phyloP scores from a whole-genome alignment of 2,797 vertebrate genomes.

The Rhabdophis nuchalis region DNA sequence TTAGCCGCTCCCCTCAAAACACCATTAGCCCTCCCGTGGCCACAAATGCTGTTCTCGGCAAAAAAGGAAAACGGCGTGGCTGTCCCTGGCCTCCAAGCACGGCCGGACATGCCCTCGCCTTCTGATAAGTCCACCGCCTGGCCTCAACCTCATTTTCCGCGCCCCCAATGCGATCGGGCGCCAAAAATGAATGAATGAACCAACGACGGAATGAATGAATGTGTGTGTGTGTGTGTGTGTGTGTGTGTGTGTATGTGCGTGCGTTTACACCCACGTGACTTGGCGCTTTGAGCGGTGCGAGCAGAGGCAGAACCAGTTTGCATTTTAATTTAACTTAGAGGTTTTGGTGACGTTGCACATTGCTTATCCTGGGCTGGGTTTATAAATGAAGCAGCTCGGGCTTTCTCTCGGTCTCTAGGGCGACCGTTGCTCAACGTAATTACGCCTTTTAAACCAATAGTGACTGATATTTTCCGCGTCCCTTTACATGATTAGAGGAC shows the following conservation, averaged over 20 bases:
- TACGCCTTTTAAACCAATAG: background rate
- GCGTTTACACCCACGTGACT: background rate
- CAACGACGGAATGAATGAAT: background rate
- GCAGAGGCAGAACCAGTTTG: background rate
- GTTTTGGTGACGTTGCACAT: background rate
- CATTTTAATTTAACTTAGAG: background rate
- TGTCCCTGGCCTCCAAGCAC: background rate
- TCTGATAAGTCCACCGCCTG: background rate
- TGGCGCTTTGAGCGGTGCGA: background rate
- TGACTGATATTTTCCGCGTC: background rate
- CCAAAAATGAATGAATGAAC: background rate
- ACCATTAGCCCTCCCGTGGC: background rate
- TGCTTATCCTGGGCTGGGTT: background rate
- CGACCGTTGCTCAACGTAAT: background rate
- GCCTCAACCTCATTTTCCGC: background rate
- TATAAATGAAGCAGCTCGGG: background rate
- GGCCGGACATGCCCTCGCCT: background rate
- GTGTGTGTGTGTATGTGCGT: too few relatives aligned
- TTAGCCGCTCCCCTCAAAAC: background rate
- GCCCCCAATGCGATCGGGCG: background rate
- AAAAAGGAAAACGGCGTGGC: constrained; percentile 10
- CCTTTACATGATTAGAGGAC: background rate
- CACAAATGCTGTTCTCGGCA: background rate
- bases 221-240: background rate
- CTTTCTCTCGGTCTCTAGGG: background rate